Evolutionary conservation across 2,113 vertebrate species (phyloP), one percentile per base, ranked within the genome.

Genomic region (Nyctibius bracteatus): DNA sequence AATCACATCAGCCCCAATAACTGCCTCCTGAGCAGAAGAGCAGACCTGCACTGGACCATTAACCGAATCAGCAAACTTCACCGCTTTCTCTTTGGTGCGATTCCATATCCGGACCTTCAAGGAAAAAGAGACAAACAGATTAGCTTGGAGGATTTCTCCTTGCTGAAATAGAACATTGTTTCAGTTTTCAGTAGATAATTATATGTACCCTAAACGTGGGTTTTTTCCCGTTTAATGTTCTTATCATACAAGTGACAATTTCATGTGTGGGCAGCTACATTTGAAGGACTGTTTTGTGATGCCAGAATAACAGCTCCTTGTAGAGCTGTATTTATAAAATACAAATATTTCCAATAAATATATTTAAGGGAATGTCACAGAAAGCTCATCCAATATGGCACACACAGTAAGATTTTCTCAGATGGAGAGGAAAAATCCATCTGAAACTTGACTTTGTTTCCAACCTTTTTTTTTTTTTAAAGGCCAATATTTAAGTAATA

Each of bases 101-200:
- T 98, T 99, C 99, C 99, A 99, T 80, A 99, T 98, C 30, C 98
- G 98, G 15, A 99, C 98, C 99, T 99, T 58, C 70, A 46, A 57
- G 21, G 47, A 24, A 54, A 30, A 30, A 52, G 41, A 9, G 47
- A 22, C 16, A 44, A 2, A 23, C 49, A 47, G 5, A 30, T 31
- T 4, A 52, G 14, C 49, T 8, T 10, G n/a, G 10, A 83, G 39
- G 49, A 52, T 8, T 31, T 24, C 57, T 70, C 25, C 78, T 46
- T 17, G 72, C 37, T 55, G 62, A 54, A 86, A 21, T 4, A 54
- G 5, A 51, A 8, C 6, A 14, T 4, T 2, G 8, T 14, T 46
- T 14, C 33, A 19, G 18, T 62, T 78, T 73, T 59, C 28, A 66
- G 23, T 2, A 44, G 9, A 37, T 2, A 46, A 18, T 18, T 54